Evolutionary conservation across 35 echinoderm and acorn worm genomes (phyloP), one percentile per base, ranked within the genome.

Genomic region (Lytechinus pictus): DNA sequence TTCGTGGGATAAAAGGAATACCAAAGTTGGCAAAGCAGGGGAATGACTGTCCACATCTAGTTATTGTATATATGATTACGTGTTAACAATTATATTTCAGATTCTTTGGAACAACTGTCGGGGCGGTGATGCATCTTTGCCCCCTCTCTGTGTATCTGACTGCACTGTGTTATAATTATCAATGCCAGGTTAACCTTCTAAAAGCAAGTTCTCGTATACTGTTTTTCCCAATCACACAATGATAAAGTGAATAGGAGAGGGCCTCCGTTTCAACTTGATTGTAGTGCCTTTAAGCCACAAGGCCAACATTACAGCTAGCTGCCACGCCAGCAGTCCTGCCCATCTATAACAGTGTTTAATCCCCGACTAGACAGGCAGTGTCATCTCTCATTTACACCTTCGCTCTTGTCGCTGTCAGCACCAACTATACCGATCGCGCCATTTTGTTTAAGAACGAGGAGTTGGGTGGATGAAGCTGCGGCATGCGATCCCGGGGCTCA

Each of bases 351-450:
- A 33, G 11, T 89, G 87, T 33, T 89, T 89, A 89, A 89, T 89
- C 87, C 87, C 28, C 19, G 52, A 12, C 87, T 52, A 33, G 87
- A 89, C 87, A 89, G 87, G 28, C 87, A 13, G 9, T 89, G 87
- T 89, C 87, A 89, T 13, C 27, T 89, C 52, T 6, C 87, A 89
- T 89, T 89, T 52, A 89, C 87, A 89, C 87, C 87, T 89, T 89
- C 87, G 87, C 24, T 29, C 87, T 29, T 89, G 87, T 33, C 87
- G 28, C 87, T 89, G 87, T 89, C 87, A 89, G 52, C 8, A 21
- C 52, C 87, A 29, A 89, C 28, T 89, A 89, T 2, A 44, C 28
- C 9, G 52, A 33, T 89, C 87, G 27, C 87, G 28, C 87, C 27
- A 11, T 89, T 27, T 71, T 71, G 61, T 66, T 44, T 66, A 9